These are phyloP conservation scores for Antheraea mylitta DNA, from an alignment of 1,140 invertebrate species.

Conservation along the genomic window DNA sequence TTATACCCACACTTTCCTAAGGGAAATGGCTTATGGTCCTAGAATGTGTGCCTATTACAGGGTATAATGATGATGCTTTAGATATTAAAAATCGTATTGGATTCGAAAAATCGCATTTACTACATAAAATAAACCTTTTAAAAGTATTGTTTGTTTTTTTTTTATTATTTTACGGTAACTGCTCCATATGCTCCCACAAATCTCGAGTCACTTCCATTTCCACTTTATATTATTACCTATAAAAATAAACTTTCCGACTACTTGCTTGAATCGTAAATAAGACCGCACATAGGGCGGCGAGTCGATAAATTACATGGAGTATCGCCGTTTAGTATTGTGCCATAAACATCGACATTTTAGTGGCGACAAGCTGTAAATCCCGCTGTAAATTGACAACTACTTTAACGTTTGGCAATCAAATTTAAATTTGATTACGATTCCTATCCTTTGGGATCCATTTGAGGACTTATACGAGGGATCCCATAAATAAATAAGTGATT, in stretches of 20 bases:
- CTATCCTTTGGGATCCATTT: neutral
- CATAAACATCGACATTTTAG: constrained; percentile 13
- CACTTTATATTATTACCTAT: neutral
- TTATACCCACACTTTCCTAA: too few species aligned
- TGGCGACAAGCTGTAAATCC: constrained; percentile 6
- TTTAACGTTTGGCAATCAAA: constrained; percentile 5
- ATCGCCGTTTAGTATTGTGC: constrained; percentile 12
- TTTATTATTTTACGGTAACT: neutral
- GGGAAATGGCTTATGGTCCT: too few species aligned
- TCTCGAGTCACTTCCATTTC: neutral
- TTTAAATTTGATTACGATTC: constrained; percentile 13
- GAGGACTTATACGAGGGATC: neutral
- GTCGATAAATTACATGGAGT: constrained; percentile 12
- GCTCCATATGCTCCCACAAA: neutral
- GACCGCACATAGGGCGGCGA: constrained; percentile 1
- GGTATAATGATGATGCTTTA: too few species aligned
- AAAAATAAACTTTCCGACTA: neutral
- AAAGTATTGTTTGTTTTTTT: neutral
- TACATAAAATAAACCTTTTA: too few species aligned
- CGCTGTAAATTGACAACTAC: neutral
- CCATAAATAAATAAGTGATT: neutral
- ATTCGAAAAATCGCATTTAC: too few species aligned
- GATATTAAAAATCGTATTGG: too few species aligned
- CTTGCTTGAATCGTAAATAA: constrained; percentile 1
- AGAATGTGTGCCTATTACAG: too few species aligned